Percentiles rank a stretch among this genome's conserved stretches.
phyloP scores from a whole-genome alignment of 2,888 invertebrate genomes.

The Spialia ferax region DNA sequence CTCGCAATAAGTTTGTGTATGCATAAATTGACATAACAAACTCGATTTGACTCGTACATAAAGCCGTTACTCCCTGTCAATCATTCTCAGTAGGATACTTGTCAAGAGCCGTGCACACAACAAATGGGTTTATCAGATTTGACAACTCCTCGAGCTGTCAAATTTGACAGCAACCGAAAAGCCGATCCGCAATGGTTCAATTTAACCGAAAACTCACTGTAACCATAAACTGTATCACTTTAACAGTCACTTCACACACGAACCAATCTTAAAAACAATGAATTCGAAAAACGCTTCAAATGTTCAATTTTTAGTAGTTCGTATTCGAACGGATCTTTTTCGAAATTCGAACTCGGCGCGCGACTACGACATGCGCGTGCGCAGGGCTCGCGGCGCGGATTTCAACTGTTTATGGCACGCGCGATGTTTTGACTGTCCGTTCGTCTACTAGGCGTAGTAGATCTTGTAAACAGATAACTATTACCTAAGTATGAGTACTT shows the following conservation, averaged over 20 bases:
- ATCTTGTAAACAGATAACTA: conserved; percentile 34
- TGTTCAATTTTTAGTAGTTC: background rate
- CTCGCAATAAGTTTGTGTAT: conserved; percentile 23
- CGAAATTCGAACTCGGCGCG: conserved; percentile 51
- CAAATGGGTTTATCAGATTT: conserved; percentile 26
- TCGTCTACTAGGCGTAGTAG: conserved; percentile 27
- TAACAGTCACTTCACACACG: conserved; percentile 38
- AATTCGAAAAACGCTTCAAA: conserved; percentile 14
- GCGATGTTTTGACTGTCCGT: conserved; percentile 38
- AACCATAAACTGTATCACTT: conserved; percentile 13
- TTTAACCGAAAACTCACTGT: conserved; percentile 25
- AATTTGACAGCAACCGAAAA: conserved; percentile 35
- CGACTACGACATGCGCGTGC: conserved; percentile 71
- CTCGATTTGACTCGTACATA: conserved; percentile 12
- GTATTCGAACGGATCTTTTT: conserved; percentile 41
- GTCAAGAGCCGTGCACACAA: conserved; percentile 25
- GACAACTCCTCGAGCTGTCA: conserved; percentile 36
- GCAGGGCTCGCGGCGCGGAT: conserved; percentile 72
- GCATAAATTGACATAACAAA: conserved; percentile 29
- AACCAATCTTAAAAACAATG: conserved; percentile 16
- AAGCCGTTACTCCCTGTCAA: conserved; percentile 32
- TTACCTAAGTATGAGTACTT: conserved; percentile 9
- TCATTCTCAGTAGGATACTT: conserved; percentile 23
- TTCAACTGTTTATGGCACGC: conserved; percentile 71
- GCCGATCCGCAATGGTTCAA: conserved; percentile 49